A percentile compares a stretch with the other conserved stretches of the same genome.
Evolutionary conservation across 2,888 invertebrate species (phyloP).

Genomic region (Phania funesta): DNA sequence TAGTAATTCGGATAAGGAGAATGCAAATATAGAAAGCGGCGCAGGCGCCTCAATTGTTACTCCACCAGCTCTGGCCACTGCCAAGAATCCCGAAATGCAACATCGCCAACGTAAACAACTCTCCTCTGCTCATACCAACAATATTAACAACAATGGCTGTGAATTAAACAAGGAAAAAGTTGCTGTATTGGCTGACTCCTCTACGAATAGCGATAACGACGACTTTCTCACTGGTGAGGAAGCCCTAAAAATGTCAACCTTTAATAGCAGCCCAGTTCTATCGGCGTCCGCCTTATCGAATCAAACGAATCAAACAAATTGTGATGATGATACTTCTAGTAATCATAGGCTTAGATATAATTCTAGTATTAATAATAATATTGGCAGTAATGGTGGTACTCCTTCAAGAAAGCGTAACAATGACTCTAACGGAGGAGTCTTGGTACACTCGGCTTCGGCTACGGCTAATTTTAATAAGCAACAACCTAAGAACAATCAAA

Average conservation of each 20-base stretch:
- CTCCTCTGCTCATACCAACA: constrained; percentile 65
- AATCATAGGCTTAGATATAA: constrained; percentile 68
- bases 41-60: constrained; percentile 70
- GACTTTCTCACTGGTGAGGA: constrained; percentile 72
- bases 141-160: constrained; percentile 70
- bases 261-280: constrained; percentile 73
- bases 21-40: constrained; percentile 69
- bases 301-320: constrained; percentile 77
- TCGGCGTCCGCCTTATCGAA: constrained; percentile 73
- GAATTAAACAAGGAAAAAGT: constrained; percentile 65
- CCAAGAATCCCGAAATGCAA: constrained; percentile 75
- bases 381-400: constrained; percentile 57
- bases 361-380: constrained; percentile 55
- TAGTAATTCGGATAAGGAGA: constrained; percentile 76
- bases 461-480: constrained; percentile 47
- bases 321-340: constrained; percentile 73
- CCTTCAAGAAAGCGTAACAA: constrained; percentile 41
- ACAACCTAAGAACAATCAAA: constrained; percentile 31
- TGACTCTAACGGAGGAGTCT: constrained; percentile 44
- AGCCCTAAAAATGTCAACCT: constrained; percentile 73
- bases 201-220: constrained; percentile 71
- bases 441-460: constrained; percentile 61
- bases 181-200: constrained; percentile 60
- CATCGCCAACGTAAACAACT: constrained; percentile 78
- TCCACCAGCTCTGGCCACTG: constrained; percentile 47